These are phyloP conservation scores for Gracilinanus agilis DNA, from an alignment of 2,113 vertebrate genomes.

Conservation along the genomic window DNA sequence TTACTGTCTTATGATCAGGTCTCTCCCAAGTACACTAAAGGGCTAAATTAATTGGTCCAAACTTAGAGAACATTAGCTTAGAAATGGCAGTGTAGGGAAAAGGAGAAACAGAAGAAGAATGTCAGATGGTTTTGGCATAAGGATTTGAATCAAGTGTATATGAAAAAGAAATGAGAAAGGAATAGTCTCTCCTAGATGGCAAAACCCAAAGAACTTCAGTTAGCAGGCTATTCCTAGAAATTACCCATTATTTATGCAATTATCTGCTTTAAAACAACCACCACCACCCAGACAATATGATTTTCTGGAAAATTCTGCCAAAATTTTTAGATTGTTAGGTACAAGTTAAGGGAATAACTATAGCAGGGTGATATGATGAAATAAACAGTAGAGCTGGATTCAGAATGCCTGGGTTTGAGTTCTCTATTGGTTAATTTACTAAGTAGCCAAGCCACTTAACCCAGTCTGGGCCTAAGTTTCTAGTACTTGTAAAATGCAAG, in stretches of 20 bases:
- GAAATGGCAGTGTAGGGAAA: constrained; percentile 47
- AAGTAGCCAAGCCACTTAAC: not conserved
- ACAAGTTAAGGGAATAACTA: not conserved
- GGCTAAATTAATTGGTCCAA: constrained; percentile 63
- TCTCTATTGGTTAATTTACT: not conserved
- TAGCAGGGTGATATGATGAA: not conserved
- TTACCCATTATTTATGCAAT: constrained; percentile 51
- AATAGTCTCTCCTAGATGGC: constrained; percentile 58
- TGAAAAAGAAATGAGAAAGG: constrained; percentile 58
- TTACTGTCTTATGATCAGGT: constrained; percentile 12
- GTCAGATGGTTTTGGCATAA: constrained; percentile 46
- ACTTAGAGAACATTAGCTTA: constrained; percentile 62
- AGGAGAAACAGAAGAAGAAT: not conserved
- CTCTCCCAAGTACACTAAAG: constrained; percentile 58
- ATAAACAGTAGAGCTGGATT: not conserved
- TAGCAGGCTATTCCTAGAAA: constrained; percentile 18
- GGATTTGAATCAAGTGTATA: constrained; percentile 48
- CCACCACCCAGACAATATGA: not conserved
- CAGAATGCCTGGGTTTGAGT: not conserved
- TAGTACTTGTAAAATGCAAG: not conserved
- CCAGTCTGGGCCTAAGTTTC: not conserved
- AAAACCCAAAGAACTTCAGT: constrained; percentile 37
- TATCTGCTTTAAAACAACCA: not conserved
- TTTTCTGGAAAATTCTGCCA: constrained; percentile 23
- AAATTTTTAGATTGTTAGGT: constrained; percentile 50